phyloP scores from a whole-genome alignment of 2,888 invertebrate species.

The Caenorhabditis sinica region DNA sequence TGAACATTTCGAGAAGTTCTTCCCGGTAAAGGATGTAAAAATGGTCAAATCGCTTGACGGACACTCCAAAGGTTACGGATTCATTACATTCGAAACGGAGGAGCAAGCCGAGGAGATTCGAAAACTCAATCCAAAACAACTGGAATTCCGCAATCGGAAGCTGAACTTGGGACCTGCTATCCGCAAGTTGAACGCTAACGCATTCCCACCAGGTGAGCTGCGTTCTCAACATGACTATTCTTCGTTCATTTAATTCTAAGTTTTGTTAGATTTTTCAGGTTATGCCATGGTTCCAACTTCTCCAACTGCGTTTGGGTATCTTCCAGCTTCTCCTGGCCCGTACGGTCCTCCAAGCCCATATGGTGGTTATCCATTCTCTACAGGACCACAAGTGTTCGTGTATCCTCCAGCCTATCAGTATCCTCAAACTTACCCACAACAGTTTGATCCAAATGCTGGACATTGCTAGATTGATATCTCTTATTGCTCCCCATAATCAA shows the following conservation, averaged over 20 bases:
- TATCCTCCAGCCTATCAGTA: conserved; percentile 48
- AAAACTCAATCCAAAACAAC: conserved; percentile 61
- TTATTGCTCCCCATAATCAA: background rate
- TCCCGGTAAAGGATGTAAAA: conserved; percentile 91
- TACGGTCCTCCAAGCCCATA: conserved; percentile 33
- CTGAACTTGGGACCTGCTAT: conserved; percentile 77
- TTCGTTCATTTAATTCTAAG: background rate
- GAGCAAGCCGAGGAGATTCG: conserved; percentile 88
- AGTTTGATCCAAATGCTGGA: conserved; percentile 37
- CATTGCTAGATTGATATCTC: background rate
- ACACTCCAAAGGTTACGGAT: conserved; percentile 93
- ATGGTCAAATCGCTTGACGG: conserved; percentile 96
- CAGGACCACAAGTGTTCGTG: conserved; percentile 43
- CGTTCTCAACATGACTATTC: background rate
- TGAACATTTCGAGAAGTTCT: conserved; percentile 89
- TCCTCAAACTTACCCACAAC: conserved; percentile 36
- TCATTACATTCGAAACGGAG: conserved; percentile 92
- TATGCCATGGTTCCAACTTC: conserved; percentile 40
- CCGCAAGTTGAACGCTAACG: conserved; percentile 60
- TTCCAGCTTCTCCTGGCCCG: conserved; percentile 27
- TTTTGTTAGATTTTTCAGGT: conserved; percentile 15
- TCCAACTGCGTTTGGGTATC: conserved; percentile 43
- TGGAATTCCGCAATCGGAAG: conserved; percentile 71
- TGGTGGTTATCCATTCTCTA: conserved; percentile 9
- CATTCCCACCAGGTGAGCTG: conserved; percentile 42